Conservation (phyloP, 2,888 invertebrate genomes). For the Fragum whitleyi region DNA sequence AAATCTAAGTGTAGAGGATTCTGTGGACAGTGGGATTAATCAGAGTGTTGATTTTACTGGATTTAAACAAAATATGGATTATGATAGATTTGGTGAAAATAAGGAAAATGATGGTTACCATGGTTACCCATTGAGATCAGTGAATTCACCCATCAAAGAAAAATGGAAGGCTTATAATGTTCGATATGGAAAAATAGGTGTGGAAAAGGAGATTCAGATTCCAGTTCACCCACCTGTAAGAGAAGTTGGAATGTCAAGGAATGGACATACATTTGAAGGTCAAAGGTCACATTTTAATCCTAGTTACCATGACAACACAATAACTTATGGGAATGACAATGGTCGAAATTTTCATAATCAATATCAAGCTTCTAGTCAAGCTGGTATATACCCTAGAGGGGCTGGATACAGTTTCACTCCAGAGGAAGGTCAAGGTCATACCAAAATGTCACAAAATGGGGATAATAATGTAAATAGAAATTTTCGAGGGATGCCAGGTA, state of each 20-base stretch:
- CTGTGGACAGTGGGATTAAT: constrained; percentile 42
- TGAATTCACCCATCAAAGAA: constrained; percentile 14
- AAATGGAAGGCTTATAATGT: constrained; percentile 60
- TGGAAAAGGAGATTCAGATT: constrained; percentile 56
- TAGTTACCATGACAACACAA: constrained; percentile 28
- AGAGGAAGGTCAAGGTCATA: constrained; percentile 15
- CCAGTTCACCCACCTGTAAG: constrained; percentile 4
- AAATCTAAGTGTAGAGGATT: constrained; percentile 22
- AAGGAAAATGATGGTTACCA: constrained; percentile 36
- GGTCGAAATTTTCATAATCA: constrained; percentile 30
- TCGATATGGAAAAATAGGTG: constrained; percentile 59
- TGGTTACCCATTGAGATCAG: constrained; percentile 2
- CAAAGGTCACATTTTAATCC: constrained; percentile 47
- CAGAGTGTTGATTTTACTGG: constrained; percentile 41
- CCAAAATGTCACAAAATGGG: background rate
- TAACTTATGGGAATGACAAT: constrained; percentile 27
- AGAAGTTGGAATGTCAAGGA: constrained; percentile 48
- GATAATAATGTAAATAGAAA: background rate
- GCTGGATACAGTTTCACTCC: constrained; percentile 43
- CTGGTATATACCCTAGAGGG: constrained; percentile 35
- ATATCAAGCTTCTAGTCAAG: background rate
- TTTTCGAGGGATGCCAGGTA: background rate
- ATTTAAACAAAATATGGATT: constrained; percentile 43
- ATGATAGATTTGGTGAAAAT: constrained; percentile 25
- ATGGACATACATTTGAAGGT: constrained; percentile 27